These are phyloP conservation scores for Fragum sueziense DNA, from an alignment of 2,888 invertebrate genomes.

Conservation along the genomic window DNA sequence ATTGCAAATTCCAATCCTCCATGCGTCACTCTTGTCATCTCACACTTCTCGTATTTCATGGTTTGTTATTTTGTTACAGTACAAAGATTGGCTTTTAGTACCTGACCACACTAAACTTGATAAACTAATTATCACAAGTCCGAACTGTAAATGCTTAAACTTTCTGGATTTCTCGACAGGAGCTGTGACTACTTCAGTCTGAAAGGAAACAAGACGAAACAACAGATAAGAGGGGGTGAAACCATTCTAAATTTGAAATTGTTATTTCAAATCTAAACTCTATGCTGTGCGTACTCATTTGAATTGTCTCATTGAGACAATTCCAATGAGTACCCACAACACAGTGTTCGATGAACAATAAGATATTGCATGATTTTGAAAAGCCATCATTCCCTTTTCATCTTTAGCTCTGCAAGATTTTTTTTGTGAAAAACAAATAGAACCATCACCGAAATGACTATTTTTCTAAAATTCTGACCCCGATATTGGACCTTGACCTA, in stretches of 20 bases:
- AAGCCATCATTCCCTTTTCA: too few species aligned
- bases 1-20: too few species aligned
- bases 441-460: too few species aligned
- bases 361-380: neutral
- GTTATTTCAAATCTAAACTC: too few species aligned
- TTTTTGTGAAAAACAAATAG: neutral
- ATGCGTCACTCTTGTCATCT: too few species aligned
- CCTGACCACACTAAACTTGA: slow-evolving; percentile 11
- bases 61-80: neutral
- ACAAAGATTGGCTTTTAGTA: slow-evolving; percentile 3
- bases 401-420: neutral
- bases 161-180: neutral
- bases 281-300: too few species aligned
- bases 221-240: neutral
- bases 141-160: neutral
- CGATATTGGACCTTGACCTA: too few species aligned
- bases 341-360: too few species aligned
- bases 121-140: neutral
- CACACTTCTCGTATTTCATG: neutral
- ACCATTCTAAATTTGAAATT: too few species aligned
- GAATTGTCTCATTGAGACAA: too few species aligned
- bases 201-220: neutral
- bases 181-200: neutral
- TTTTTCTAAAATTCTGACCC: too few species aligned
- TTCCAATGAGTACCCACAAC: too few species aligned